These are phyloP conservation scores for Tigriopus californicus DNA, from an alignment of 2,888 invertebrate species.

Conservation along the genomic window DNA sequence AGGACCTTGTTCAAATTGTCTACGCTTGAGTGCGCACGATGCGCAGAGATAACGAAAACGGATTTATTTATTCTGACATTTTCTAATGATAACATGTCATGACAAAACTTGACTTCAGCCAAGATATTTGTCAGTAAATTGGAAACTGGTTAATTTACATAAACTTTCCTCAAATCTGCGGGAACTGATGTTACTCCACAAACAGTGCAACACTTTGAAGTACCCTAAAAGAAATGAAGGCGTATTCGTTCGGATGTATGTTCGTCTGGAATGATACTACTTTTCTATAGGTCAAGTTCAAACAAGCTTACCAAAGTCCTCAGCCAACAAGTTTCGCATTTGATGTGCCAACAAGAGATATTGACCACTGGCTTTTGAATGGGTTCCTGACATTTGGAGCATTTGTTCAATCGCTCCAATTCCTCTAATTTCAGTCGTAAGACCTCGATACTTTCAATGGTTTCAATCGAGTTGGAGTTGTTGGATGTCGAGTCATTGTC, in stretches of 20 bases:
- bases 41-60: not conserved
- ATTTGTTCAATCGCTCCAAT: not conserved
- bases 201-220: not conserved
- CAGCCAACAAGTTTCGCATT: conserved; percentile 13
- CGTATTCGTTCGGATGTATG: not conserved
- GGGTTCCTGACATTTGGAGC: not conserved
- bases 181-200: not conserved
- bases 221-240: not conserved
- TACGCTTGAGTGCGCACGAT: too few species aligned
- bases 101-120: not conserved
- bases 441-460: not conserved
- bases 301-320: not conserved
- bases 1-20: too few species aligned
- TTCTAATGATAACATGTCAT: not conserved
- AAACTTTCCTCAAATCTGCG: not conserved
- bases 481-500: not conserved
- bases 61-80: not conserved
- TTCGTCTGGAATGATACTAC: not conserved
- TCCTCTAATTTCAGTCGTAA: not conserved
- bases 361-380: conserved; percentile 1
- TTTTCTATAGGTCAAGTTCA: not conserved
- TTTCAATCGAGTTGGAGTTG: not conserved
- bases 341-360: conserved; percentile 7
- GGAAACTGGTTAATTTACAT: not conserved
- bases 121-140: not conserved